Percentiles rank a stretch among this genome's conserved stretches.
phyloP scores from a whole-genome alignment of 2,888 invertebrate species.

The Gisinianus flammeolus region DNA sequence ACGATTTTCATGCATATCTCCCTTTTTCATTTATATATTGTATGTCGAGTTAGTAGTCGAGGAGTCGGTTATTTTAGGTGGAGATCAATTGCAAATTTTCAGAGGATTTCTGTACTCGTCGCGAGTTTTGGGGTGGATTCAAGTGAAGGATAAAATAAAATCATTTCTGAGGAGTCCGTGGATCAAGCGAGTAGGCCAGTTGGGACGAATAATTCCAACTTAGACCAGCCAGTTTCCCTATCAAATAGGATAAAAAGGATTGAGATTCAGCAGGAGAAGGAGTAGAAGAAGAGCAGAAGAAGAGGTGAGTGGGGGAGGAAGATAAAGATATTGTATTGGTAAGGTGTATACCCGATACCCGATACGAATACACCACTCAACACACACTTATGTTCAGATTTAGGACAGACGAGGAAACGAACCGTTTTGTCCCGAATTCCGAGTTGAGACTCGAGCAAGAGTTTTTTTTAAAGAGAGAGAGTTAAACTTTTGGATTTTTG shows the following conservation, averaged over 20 bases:
- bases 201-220: conserved; percentile 37
- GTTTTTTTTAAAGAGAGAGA: too few relatives aligned
- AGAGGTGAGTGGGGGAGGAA: background rate
- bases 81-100: background rate
- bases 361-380: too few relatives aligned
- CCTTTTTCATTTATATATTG: background rate
- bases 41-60: too few relatives aligned
- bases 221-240: background rate
- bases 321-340: background rate
- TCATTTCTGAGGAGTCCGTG: conserved; percentile 19
- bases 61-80: too few relatives aligned
- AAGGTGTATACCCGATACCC: too few relatives aligned
- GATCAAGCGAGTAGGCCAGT: conserved; percentile 32
- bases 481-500: background rate
- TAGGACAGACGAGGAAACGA: too few relatives aligned
- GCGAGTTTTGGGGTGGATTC: background rate
- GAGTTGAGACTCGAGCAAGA: too few relatives aligned
- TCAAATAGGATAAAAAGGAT: background rate
- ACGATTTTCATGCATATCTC: background rate
- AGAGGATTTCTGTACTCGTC: background rate
- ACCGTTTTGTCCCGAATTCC: too few relatives aligned
- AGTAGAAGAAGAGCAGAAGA: too few relatives aligned
- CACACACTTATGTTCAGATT: background rate
- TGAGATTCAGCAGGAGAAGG: background rate
- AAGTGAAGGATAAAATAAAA: conserved; percentile 10